Evolutionary conservation across 2,797 vertebrate genomes (phyloP).

Genomic region (Anas flavirostris): DNA sequence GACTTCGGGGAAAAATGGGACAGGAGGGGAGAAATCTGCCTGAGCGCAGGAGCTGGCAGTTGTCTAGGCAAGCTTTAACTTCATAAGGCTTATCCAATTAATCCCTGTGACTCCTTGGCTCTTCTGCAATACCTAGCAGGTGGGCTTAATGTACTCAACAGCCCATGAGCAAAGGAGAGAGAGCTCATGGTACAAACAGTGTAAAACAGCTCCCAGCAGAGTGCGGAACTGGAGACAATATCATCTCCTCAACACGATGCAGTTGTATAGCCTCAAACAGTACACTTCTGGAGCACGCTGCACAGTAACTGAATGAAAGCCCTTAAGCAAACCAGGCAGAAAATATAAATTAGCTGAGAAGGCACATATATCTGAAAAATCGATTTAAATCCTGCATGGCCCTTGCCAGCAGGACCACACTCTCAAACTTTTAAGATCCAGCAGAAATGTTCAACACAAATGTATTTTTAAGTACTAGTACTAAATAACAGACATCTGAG

Average conservation of each 20-base stretch:
- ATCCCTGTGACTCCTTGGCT: not conserved
- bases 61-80: not conserved
- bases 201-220: conserved; percentile 40
- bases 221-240: not conserved
- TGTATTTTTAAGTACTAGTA: conserved; percentile 10
- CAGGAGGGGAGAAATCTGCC: not conserved
- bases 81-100: not conserved
- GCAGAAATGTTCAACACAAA: conserved; percentile 1
- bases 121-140: not conserved
- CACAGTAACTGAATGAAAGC: conserved; percentile 27
- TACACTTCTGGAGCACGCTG: not conserved
- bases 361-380: conserved; percentile 40
- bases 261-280: not conserved
- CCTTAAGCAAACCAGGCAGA: conserved; percentile 45
- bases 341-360: conserved; percentile 50
- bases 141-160: not conserved
- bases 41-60: not conserved
- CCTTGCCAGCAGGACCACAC: not conserved
- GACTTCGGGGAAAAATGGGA: not conserved
- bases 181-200: not conserved
- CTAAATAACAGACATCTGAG: conserved; percentile 34
- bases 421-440: not conserved
- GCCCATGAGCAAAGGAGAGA: not conserved
- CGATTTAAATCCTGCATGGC: conserved; percentile 1
- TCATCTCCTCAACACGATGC: not conserved